Evolutionary conservation across 1,140 invertebrate genomes (phyloP), one percentile per base, ranked within the genome.

Genomic region (Dinoponera quadriceps): DNA sequence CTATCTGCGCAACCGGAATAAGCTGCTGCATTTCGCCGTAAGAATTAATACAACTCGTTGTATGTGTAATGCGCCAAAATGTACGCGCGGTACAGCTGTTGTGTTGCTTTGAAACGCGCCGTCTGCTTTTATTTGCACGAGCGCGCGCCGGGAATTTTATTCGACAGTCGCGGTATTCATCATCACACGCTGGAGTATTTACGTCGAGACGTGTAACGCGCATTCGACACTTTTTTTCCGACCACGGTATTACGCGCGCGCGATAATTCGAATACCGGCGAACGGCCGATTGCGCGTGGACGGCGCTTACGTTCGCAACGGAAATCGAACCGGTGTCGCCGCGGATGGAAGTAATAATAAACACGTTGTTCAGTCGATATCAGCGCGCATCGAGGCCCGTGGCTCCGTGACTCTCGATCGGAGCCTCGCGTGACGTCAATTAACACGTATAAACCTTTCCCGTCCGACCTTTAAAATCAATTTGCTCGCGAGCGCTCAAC

Each of bases 401-500:
- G n/a, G n/a, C n/a, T 14, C 4, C 25, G 22, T 13, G 48, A 13
- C 49, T 82, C 33, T 82, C 33, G 22, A 16, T 75, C 44, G 33
- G 57, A 75, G 38, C 11, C n/a, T 55, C 18, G 22, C 71, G 20
- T 20, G 25, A 51, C 25, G 14, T 16, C 22, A 44, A 57, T 25
- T 80, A 22, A 20, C 33, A 20, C 1, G 51, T 20, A 20, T 20
- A 20, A 54, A 54, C 16, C n/a, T 66, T 80, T 48, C 3, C 38
- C 29, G n/a, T 9, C n/a, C 18, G 33, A 48, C 25, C 65, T 80
- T 71, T 80, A 48, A 57, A 80, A 80, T 80, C 54, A 80, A 80
- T 80, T 69, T 80, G 65, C 51, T 38, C 74, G 62, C 49, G 57
- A 69, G 38, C 51, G 65, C 69, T 80, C 69, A 80, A 71, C 51